Conservation (phyloP, 1,140 invertebrate species). For the Rhizoglyphus robini region DNA sequence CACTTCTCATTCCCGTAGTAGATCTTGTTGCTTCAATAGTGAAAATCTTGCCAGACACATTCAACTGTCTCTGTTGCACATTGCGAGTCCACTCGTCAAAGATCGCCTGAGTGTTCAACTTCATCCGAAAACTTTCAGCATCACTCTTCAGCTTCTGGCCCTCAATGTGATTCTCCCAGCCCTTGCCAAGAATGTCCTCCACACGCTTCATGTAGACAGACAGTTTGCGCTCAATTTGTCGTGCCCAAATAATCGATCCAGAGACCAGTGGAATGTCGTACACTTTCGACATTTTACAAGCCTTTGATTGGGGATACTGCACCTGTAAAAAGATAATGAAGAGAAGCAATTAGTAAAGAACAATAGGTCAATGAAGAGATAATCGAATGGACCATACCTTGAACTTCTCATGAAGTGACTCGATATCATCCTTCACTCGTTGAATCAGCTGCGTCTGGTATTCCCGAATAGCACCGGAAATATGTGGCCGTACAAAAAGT, state of each 20-base stretch:
- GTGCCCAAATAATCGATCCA: constrained; percentile 96
- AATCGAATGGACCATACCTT: too few relatives aligned
- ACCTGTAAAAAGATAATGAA: too few relatives aligned
- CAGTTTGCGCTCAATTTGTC: constrained; percentile 95
- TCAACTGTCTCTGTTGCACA: constrained; percentile 84
- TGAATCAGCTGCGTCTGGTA: constrained; percentile 99
- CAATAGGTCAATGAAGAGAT: too few relatives aligned
- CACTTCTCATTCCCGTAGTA: constrained; percentile 44
- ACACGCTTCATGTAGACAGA: constrained; percentile 89
- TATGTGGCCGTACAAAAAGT: constrained; percentile 93
- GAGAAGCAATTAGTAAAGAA: too few relatives aligned
- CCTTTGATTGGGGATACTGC: constrained; percentile 83
- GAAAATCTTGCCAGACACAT: constrained; percentile 85
- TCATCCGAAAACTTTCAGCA: constrained; percentile 89
- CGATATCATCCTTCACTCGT: constrained; percentile 96
- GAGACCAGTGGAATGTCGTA: constrained; percentile 89
- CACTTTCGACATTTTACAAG: constrained; percentile 71
- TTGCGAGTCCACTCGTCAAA: constrained; percentile 93
- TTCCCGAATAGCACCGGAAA: constrained; percentile 92
- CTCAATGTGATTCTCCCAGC: constrained; percentile 98
- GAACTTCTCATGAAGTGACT: constrained; percentile 92
- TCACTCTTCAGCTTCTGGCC: constrained; percentile 95
- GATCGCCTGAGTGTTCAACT: constrained; percentile 87
- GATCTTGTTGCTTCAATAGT: constrained; percentile 66
- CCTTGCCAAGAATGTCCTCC: constrained; percentile 93